Percentiles rank a stretch among this genome's conserved stretches.
Conservation (phyloP, 1,140 invertebrate species). For the Glomeris maerens region DNA sequence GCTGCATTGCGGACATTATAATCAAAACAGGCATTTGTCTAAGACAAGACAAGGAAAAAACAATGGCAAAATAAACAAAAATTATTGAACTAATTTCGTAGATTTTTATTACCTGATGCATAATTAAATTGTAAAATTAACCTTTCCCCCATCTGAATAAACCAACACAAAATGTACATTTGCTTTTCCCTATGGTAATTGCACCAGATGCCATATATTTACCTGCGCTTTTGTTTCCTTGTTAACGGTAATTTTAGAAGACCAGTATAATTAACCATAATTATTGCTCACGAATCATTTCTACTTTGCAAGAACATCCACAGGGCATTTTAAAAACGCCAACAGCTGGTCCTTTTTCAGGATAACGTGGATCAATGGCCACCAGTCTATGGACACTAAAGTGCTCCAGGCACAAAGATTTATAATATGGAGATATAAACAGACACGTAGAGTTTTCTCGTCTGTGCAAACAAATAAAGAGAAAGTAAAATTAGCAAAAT, state of each 20-base stretch:
- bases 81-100: too few relatives aligned
- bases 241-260: neutral
- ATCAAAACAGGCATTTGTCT: too few relatives aligned
- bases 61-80: too few relatives aligned
- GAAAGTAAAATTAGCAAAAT: too few relatives aligned
- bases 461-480: constrained; percentile 18
- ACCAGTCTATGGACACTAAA: constrained; percentile 31
- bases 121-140: too few relatives aligned
- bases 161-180: neutral
- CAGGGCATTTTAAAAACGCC: constrained; percentile 33
- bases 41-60: too few relatives aligned
- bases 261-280: neutral
- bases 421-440: constrained; percentile 32
- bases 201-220: neutral
- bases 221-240: neutral
- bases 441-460: constrained; percentile 28
- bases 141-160: neutral
- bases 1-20: too few relatives aligned
- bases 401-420: constrained; percentile 30
- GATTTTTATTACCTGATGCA: too few relatives aligned
- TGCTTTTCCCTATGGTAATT: neutral
- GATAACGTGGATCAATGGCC: constrained; percentile 29
- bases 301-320: constrained; percentile 33
- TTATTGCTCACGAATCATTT: constrained; percentile 8
- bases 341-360: constrained; percentile 25